Conservation (phyloP, 2,888 invertebrate genomes). For the Dolichopus griseipennis region DNA sequence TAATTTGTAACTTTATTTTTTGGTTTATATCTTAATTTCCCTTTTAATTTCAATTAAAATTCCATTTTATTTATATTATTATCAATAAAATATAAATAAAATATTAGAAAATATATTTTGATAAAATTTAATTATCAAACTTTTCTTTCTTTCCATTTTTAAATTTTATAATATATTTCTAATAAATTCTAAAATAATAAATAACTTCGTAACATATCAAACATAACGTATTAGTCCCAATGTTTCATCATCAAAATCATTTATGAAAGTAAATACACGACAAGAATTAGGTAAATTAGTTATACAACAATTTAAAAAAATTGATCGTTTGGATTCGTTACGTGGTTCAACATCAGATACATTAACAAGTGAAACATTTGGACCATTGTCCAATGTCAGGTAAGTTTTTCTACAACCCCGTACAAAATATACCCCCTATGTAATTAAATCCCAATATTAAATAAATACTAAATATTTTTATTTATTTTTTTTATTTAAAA, state of each 20-base stretch:
- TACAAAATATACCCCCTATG: too few relatives aligned
- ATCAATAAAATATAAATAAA: too few relatives aligned
- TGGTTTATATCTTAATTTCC: too few relatives aligned
- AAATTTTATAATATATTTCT: conserved; percentile 19
- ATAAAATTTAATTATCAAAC: neutral
- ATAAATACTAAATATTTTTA: too few relatives aligned
- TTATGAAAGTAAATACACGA: conserved; percentile 84
- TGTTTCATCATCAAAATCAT: conserved; percentile 70
- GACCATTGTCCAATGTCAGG: conserved; percentile 86
- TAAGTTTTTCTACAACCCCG: conserved; percentile 36
- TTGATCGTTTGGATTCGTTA: conserved; percentile 57
- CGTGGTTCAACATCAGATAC: conserved; percentile 71
- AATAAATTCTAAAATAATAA: neutral
- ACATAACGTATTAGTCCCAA: conserved; percentile 46
- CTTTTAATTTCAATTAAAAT: too few relatives aligned
- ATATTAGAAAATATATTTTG: too few relatives aligned
- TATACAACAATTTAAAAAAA: conserved; percentile 56
- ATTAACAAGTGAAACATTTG: conserved; percentile 76
- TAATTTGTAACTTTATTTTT: too few relatives aligned
- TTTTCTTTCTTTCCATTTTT: conserved; percentile 15
- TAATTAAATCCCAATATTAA: too few relatives aligned
- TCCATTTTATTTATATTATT: too few relatives aligned
- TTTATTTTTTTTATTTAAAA: too few relatives aligned
- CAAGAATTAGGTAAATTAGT: conserved; percentile 60
- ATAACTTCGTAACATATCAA: neutral